Evolutionary conservation across 2,888 invertebrate species (phyloP).

Genomic region (Galerucella pusilla): DNA sequence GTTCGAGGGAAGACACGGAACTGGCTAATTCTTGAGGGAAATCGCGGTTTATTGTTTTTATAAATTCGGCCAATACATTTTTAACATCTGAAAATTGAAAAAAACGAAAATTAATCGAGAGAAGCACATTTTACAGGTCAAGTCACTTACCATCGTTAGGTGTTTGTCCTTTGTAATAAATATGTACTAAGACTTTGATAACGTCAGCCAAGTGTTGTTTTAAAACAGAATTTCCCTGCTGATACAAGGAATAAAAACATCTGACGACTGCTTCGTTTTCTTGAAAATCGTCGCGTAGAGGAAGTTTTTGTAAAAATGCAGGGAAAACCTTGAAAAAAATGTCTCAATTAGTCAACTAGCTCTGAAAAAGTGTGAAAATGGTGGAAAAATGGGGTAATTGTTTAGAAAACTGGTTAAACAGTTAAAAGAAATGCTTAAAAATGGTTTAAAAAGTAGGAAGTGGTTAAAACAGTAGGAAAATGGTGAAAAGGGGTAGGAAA

Average conservation of each 20-base stretch:
- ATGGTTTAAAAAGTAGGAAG: too few relatives aligned
- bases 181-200: constrained; percentile 68
- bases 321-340: constrained; percentile 71
- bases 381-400: too few relatives aligned
- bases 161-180: constrained; percentile 70
- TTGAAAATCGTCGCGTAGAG: constrained; percentile 78
- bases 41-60: constrained; percentile 69
- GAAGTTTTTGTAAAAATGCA: constrained; percentile 76
- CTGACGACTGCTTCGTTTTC: constrained; percentile 78
- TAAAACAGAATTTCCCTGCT: constrained; percentile 70
- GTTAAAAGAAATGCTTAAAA: too few relatives aligned
- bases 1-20: constrained; percentile 63
- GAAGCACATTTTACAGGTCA: too few relatives aligned
- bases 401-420: too few relatives aligned
- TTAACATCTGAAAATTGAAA: constrained; percentile 65
- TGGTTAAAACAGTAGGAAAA: too few relatives aligned
- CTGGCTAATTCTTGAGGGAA: constrained; percentile 70
- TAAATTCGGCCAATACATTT: constrained; percentile 66
- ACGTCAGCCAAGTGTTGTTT: constrained; percentile 68
- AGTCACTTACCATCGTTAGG: constrained; percentile 66
- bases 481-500: too few relatives aligned
- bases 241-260: constrained; percentile 73
- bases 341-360: background rate
- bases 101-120: background rate
- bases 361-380: too few relatives aligned